Percentiles rank a stretch among this genome's conserved stretches.
These are phyloP conservation scores for Anolis carolinensis DNA, from an alignment of 2,113 vertebrate genomes.

Conservation along the genomic window DNA sequence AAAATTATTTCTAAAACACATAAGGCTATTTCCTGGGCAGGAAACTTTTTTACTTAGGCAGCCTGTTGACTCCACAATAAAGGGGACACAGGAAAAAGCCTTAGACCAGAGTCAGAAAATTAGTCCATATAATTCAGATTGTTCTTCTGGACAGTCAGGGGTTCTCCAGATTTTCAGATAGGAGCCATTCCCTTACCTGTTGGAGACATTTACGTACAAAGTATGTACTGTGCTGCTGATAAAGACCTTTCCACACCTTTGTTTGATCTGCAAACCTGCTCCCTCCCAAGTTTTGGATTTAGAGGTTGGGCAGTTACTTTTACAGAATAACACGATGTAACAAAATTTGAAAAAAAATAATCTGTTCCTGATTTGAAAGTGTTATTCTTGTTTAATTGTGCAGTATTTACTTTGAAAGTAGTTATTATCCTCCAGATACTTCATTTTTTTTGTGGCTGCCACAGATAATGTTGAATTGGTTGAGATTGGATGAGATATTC, in stretches of 20 bases:
- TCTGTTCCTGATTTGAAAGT: too few relatives aligned
- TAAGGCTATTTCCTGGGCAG: too few relatives aligned
- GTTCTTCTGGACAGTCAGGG: neutral
- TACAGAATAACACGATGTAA: too few relatives aligned
- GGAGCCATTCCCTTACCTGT: neutral
- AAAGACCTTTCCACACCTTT: neutral
- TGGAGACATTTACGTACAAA: neutral
- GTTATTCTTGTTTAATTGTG: too few relatives aligned
- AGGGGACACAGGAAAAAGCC: too few relatives aligned
- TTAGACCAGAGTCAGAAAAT: neutral
- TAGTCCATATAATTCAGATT: neutral
- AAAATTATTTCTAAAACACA: too few relatives aligned
- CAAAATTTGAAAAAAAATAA: too few relatives aligned
- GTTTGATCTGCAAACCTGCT: neutral
- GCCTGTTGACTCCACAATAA: neutral
- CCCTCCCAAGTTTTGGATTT: neutral
- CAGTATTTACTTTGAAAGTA: too few relatives aligned
- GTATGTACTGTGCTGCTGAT: neutral
- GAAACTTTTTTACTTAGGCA: neutral
- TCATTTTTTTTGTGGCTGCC: too few relatives aligned
- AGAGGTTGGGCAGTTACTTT: neutral
- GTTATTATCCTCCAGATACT: too few relatives aligned
- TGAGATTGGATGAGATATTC: too few relatives aligned
- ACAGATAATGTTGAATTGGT: too few relatives aligned
- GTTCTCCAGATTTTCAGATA: neutral